phyloP scores from a whole-genome alignment of 37 sponge, comb jelly and placozoan genomes.

The Aphrocallistes beatrix region DNA sequence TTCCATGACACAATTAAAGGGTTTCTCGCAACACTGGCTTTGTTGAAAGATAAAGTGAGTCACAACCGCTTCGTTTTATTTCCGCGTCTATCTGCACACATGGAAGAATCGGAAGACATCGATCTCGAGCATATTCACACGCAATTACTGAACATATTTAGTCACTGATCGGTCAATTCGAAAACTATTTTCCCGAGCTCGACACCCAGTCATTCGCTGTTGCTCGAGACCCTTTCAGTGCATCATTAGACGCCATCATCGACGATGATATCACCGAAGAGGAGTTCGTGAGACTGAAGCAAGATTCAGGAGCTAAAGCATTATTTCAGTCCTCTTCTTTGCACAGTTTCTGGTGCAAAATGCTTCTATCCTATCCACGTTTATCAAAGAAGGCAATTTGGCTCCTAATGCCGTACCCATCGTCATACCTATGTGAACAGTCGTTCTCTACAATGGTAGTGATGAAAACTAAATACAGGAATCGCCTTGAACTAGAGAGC shows the following conservation, averaged over 20 bases:
- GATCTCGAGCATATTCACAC: neutral
- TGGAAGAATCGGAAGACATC: conserved; percentile 5
- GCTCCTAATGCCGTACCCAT: conserved; percentile 17
- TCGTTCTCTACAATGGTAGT: conserved; percentile 19
- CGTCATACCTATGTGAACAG: conserved; percentile 5
- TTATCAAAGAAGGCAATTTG: neutral
- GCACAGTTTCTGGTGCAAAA: conserved; percentile 16
- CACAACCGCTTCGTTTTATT: neutral
- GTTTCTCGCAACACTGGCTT: conserved; percentile 16
- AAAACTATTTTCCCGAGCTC: neutral
- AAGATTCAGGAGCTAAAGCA: conserved; percentile 1
- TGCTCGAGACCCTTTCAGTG: neutral
- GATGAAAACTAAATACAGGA: neutral
- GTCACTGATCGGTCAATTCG: neutral
- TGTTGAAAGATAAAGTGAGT: conserved; percentile 10
- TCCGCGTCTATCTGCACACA: conserved; percentile 4
- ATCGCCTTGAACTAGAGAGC: conserved; percentile 9
- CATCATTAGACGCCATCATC: neutral
- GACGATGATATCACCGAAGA: neutral
- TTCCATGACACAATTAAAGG: conserved; percentile 16
- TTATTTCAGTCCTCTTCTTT: neutral
- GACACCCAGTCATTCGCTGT: neutral
- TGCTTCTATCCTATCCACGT: neutral
- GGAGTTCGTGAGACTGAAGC: neutral
- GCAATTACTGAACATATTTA: conserved; percentile 12